These are phyloP conservation scores for Phoxinus dragarum DNA, from an alignment of 2,797 vertebrate genomes.

Conservation along the genomic window DNA sequence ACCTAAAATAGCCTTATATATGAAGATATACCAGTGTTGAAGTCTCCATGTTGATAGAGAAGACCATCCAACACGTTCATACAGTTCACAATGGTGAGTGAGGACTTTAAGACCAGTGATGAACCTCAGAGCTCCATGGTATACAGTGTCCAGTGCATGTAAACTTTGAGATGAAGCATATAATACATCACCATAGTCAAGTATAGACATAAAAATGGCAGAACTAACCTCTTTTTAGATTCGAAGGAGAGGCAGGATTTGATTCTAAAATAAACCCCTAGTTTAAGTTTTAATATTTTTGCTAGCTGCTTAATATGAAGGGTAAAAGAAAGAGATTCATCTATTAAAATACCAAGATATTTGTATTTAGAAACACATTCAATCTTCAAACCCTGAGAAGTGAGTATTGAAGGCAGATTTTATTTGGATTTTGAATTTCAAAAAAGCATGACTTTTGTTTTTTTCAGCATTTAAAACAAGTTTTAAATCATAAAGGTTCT, in stretches of 20 bases:
- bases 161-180: neutral
- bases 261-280: too few relatives aligned
- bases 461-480: constrained; percentile 8
- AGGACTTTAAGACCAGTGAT: neutral
- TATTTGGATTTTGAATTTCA: neutral
- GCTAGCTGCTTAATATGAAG: too few relatives aligned
- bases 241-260: too few relatives aligned
- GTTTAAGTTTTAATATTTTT: too few relatives aligned
- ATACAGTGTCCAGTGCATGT: constrained; percentile 1
- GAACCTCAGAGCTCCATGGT: neutral
- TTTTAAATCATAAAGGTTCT: neutral
- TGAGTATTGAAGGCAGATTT: too few relatives aligned
- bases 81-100: neutral
- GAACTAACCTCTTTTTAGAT: too few relatives aligned
- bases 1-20: neutral
- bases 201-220: too few relatives aligned
- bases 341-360: too few relatives aligned
- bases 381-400: too few relatives aligned
- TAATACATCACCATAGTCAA: neutral
- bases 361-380: too few relatives aligned
- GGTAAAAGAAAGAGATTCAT: too few relatives aligned
- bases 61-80: neutral
- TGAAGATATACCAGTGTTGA: neutral
- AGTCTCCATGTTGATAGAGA: neutral
- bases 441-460: constrained; percentile 14